Conservation (phyloP, 2,888 invertebrate genomes). For the Stramonita haemastoma region DNA sequence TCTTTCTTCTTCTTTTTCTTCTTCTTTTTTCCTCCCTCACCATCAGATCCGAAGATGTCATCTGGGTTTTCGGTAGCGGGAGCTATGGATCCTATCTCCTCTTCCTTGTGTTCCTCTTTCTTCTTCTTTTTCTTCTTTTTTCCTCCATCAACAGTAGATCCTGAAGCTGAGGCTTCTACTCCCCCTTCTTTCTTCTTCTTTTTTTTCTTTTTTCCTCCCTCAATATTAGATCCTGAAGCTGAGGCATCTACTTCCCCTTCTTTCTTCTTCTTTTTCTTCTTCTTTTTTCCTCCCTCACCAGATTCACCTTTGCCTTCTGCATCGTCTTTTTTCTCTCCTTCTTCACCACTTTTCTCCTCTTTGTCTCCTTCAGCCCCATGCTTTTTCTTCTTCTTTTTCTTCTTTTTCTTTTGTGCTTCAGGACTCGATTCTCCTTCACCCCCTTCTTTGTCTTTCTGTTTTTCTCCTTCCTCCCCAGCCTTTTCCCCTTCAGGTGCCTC, state of each 20-base stretch:
- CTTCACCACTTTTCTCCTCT: background rate
- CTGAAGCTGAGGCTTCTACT: background rate
- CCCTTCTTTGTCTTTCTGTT: background rate
- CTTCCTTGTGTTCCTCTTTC: background rate
- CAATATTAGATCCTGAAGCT: background rate
- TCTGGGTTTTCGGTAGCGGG: too few species aligned
- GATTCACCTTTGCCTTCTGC: background rate
- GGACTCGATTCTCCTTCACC: too few species aligned
- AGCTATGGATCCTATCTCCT: too few species aligned
- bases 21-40: background rate
- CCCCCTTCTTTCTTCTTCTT: background rate
- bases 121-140: conserved; percentile 21
- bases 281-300: background rate
- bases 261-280: background rate
- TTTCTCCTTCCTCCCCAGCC: background rate
- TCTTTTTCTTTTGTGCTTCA: background rate
- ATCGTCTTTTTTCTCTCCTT: background rate
- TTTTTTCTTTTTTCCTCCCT: conserved; percentile 15
- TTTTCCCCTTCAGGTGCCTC: background rate
- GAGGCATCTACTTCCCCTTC: background rate
- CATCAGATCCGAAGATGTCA: background rate
- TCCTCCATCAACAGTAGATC: background rate
- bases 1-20: background rate
- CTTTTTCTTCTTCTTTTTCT: background rate
- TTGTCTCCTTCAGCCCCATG: background rate